phyloP scores from a whole-genome alignment of 2,113 vertebrate genomes.

The Tympanuchus pallidicinctus region DNA sequence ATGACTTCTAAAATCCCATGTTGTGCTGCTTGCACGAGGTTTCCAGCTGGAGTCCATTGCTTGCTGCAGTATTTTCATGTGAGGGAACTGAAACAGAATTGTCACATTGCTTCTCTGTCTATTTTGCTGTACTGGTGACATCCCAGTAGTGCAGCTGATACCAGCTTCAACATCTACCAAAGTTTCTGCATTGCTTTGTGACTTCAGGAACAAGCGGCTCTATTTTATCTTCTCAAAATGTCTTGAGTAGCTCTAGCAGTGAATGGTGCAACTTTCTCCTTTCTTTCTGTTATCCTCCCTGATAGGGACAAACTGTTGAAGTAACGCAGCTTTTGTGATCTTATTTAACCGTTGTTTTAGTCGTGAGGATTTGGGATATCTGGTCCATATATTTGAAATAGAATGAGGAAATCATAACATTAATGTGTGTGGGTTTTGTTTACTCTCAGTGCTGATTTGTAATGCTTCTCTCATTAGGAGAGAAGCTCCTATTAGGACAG shows the following conservation, averaged over 20 bases:
- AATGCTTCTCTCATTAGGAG: neutral
- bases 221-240: neutral
- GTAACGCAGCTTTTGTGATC: neutral
- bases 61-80: neutral
- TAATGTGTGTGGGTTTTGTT: neutral
- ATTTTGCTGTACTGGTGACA: neutral
- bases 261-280: fast-evolving
- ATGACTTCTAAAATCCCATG: neutral
- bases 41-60: neutral
- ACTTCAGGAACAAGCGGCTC: neutral
- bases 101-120: neutral
- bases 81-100: neutral
- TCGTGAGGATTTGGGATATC: neutral
- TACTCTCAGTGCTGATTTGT: neutral
- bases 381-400: neutral
- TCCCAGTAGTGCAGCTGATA: neutral
- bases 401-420: neutral
- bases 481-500: neutral
- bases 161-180: neutral
- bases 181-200: neutral
- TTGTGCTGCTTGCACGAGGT: neutral
- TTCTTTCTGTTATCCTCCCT: neutral
- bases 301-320: neutral
- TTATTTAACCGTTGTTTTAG: neutral
- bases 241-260: neutral